Evolutionary conservation across 2,888 invertebrate genomes (phyloP).

Genomic region (Gerris lacustris): DNA sequence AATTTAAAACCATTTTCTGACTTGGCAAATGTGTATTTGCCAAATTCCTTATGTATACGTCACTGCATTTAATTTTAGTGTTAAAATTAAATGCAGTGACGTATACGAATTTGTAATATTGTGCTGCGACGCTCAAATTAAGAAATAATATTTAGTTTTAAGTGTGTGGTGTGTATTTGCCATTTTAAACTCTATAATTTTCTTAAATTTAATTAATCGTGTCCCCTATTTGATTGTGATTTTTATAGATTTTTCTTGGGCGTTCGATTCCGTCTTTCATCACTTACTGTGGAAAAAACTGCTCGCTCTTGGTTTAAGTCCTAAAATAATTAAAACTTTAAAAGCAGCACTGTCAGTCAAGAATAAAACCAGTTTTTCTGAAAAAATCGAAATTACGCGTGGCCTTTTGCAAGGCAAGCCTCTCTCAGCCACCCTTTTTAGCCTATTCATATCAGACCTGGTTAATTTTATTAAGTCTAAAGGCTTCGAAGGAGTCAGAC

Average conservation of each 20-base stretch:
- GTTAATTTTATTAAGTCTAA: constrained; percentile 19
- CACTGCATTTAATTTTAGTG: no score
- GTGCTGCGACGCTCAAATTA: no score
- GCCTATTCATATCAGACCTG: constrained; percentile 22
- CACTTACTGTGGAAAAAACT: constrained; percentile 20
- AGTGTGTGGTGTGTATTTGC: no score
- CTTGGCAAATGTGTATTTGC: no score
- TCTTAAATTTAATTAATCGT: constrained; percentile 14
- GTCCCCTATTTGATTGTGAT: constrained; percentile 13
- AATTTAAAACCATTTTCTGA: no score
- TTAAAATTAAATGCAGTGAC: no score
- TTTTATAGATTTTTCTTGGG: constrained; percentile 21
- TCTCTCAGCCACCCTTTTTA: constrained; percentile 22
- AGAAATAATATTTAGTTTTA: no score
- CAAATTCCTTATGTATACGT: no score
- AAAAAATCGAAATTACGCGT: constrained; percentile 11
- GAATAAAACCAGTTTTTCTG: not conserved
- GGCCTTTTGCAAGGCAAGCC: constrained; percentile 19
- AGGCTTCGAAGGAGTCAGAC: constrained; percentile 21
- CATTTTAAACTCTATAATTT: constrained; percentile 13
- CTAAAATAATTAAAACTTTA: constrained; percentile 18
- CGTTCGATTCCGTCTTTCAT: constrained; percentile 22
- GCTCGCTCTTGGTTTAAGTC: constrained; percentile 12
- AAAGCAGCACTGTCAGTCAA: constrained; percentile 8
- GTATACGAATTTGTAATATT: no score